Conservation (phyloP, 2,797 vertebrate species). For the Chiloscyllium punctatum region DNA sequence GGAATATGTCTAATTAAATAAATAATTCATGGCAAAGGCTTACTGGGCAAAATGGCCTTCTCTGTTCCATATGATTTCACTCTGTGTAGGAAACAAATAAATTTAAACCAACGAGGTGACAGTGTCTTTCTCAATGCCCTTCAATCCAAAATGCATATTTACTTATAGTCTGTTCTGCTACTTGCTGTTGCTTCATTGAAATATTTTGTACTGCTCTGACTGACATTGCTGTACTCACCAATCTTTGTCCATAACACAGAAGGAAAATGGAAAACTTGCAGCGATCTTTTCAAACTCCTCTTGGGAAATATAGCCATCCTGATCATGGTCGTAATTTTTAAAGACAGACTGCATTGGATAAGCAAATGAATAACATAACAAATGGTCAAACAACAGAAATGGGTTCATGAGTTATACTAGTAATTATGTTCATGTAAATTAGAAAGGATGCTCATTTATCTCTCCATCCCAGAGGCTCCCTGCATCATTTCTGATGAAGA, state of each 20-base stretch:
- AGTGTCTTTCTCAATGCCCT: neutral
- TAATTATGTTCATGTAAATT: neutral
- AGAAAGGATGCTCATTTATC: neutral
- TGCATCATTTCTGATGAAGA: no score
- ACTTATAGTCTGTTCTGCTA: neutral
- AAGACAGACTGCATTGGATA: conserved; percentile 75
- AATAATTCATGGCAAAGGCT: neutral
- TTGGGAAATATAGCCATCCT: conserved; percentile 91
- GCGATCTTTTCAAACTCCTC: conserved; percentile 95
- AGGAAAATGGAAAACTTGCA: conserved; percentile 85
- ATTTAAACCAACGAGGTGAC: neutral
- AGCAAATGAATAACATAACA: neutral
- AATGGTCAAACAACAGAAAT: neutral
- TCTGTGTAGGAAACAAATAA: neutral
- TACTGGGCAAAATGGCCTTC: neutral
- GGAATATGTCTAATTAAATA: neutral
- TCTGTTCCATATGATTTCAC: neutral
- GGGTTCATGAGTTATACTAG: neutral
- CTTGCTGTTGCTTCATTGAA: neutral
- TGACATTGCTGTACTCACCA: conserved; percentile 66
- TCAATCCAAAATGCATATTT: neutral
- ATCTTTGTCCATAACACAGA: conserved; percentile 92
- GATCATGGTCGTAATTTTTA: conserved; percentile 91
- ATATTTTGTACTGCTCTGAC: neutral
- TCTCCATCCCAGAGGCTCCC: no score